Evolutionary conservation across 2,888 invertebrate species (phyloP).

Genomic region (Phortica okadai): DNA sequence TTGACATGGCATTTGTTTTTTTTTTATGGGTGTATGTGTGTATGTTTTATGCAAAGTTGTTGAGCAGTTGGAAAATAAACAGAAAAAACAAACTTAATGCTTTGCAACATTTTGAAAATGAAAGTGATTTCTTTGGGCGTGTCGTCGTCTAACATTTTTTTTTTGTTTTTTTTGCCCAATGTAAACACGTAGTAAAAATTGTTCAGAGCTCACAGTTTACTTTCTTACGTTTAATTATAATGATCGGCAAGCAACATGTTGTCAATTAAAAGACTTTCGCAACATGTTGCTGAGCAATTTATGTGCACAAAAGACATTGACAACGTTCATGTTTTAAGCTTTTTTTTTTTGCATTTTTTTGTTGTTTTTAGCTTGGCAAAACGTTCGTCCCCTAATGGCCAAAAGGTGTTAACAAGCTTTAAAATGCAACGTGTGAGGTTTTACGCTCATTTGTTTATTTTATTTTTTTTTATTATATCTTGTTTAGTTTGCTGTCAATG

Average conservation of each 20-base stretch:
- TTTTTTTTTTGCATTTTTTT: neutral
- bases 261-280: conserved; percentile 64
- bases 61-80: too few species aligned
- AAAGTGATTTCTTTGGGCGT: conserved; percentile 19
- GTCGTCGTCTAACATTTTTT: neutral
- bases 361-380: neutral
- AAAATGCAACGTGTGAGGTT: neutral
- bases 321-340: neutral
- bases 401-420: conserved; percentile 7
- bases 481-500: neutral
- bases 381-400: neutral
- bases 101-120: conserved; percentile 49
- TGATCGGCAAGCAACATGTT: conserved; percentile 39
- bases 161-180: neutral
- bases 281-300: conserved; percentile 40
- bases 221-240: conserved; percentile 22
- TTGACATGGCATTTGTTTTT: conserved; percentile 45
- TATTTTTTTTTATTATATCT: neutral
- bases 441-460: neutral
- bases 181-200: neutral
- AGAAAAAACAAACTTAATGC: neutral
- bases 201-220: neutral
- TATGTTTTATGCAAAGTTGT: conserved; percentile 8
- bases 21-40: too few species aligned
- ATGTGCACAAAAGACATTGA: neutral